Percentiles rank a stretch among this genome's conserved stretches.
Evolutionary conservation across 2,888 invertebrate genomes (phyloP).

Genomic region (Drosophila merina): DNA sequence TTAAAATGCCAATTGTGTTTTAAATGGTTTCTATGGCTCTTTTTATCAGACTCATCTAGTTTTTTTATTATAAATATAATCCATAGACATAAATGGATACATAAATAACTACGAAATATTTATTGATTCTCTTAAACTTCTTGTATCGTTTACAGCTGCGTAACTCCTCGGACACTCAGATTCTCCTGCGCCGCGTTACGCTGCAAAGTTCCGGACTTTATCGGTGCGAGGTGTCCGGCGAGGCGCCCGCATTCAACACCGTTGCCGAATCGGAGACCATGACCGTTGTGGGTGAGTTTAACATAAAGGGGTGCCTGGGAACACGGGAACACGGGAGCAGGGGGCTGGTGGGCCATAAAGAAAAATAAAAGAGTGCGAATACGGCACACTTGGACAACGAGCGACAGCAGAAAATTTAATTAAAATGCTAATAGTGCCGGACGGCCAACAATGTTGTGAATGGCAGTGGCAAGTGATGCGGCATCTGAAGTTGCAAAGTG

Average conservation of each 20-base stretch:
- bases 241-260: conserved; percentile 91
- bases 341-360: neutral
- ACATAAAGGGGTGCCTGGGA: conserved; percentile 14
- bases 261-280: conserved; percentile 90
- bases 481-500: conserved; percentile 29
- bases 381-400: conserved; percentile 26
- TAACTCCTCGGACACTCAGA: conserved; percentile 87
- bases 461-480: conserved; percentile 48
- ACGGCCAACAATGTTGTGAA: conserved; percentile 70
- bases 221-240: conserved; percentile 91
- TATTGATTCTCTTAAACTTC: neutral
- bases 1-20: neutral
- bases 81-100: no score
- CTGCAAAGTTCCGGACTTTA: conserved; percentile 89
- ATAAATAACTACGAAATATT: no score
- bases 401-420: conserved; percentile 72
- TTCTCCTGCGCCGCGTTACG: conserved; percentile 88
- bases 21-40: neutral
- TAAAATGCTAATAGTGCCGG: conserved; percentile 75
- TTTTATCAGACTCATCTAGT: neutral
- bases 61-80: no score
- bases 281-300: conserved; percentile 89
- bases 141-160: conserved; percentile 85
- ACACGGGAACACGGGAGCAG: neutral
- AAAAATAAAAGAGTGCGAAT: conserved; percentile 5